phyloP scores from a whole-genome alignment of 2,113 vertebrate genomes.

The Ariopsis seemanni region DNA sequence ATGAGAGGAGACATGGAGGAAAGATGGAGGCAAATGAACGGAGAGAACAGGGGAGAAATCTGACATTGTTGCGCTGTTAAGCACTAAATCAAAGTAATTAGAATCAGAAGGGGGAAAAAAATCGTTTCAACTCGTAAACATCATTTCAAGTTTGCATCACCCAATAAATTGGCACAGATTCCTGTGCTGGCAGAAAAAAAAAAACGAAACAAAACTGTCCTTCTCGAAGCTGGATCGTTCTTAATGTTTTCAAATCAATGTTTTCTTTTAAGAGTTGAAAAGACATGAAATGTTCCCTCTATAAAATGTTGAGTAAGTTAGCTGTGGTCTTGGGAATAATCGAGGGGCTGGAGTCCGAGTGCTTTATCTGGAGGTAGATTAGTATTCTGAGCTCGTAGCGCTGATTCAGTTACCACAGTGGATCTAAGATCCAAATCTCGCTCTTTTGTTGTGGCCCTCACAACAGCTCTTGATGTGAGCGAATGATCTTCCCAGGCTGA shows the following conservation, averaged over 20 bases:
- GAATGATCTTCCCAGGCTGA: constrained; percentile 30
- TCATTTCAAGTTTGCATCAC: constrained; percentile 26
- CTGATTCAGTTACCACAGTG: constrained; percentile 9
- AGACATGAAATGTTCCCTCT: not conserved
- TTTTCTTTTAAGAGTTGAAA: not conserved
- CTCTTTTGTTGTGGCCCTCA: constrained; percentile 33
- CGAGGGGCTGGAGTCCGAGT: not conserved
- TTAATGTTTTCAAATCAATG: not conserved
- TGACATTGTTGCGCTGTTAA: constrained; percentile 51
- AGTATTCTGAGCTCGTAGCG: constrained; percentile 22
- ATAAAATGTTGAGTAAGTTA: not conserved
- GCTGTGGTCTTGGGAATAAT: constrained; percentile 5
- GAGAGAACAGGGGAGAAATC: constrained; percentile 54
- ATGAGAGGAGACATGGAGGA: constrained; percentile 48
- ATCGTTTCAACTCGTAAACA: constrained; percentile 37
- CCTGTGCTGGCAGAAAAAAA: not conserved
- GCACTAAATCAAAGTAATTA: constrained; percentile 45
- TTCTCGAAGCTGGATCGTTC: not conserved
- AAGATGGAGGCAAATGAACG: constrained; percentile 63
- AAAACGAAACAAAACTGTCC: not conserved
- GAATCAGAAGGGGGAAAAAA: constrained; percentile 29
- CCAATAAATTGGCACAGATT: constrained; percentile 27
- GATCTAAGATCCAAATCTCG: constrained; percentile 37
- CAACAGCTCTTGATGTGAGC: constrained; percentile 29
- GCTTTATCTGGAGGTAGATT: constrained; percentile 31